phyloP scores from a whole-genome alignment of 1,140 invertebrate species.

The Drosophila cardini region DNA sequence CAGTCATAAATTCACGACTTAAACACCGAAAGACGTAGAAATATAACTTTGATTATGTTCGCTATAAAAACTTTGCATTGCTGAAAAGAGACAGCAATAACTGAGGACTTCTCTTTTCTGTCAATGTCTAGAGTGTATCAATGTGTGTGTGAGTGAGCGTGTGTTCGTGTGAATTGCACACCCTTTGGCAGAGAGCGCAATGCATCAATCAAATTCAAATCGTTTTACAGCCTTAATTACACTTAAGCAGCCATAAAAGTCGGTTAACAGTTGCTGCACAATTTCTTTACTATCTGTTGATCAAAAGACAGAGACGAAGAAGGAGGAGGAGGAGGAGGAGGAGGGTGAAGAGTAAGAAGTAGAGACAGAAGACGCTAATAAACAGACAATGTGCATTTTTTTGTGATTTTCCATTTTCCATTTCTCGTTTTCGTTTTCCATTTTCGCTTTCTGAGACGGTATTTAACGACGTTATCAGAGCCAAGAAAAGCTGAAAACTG shows the following conservation, averaged over 20 bases:
- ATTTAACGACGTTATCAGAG: conserved; percentile 80
- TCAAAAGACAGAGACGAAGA: conserved; percentile 23
- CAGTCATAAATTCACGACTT: not conserved
- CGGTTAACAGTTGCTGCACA: conserved; percentile 53
- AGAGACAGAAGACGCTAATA: not conserved
- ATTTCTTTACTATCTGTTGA: conserved; percentile 60
- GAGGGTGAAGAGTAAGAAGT: too few relatives aligned
- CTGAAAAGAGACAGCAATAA: not conserved
- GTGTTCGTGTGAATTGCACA: conserved; percentile 18
- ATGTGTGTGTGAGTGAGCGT: not conserved
- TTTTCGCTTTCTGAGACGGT: conserved; percentile 61
- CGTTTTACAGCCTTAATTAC: conserved; percentile 80
- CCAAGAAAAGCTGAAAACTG: conserved; percentile 42
- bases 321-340: not conserved
- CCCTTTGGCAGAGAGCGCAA: conserved; percentile 23
- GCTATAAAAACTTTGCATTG: not conserved
- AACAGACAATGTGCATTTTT: conserved; percentile 16
- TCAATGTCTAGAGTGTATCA: not conserved
- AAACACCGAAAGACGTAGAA: not conserved
- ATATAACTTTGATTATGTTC: not conserved
- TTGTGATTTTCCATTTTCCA: conserved; percentile 16
- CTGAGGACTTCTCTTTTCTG: not conserved
- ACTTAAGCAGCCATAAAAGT: conserved; percentile 75
- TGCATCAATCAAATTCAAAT: conserved; percentile 77
- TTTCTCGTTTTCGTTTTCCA: conserved; percentile 33